Evolutionary conservation across 1,140 invertebrate genomes (phyloP).

Genomic region (Lucilia sericata): DNA sequence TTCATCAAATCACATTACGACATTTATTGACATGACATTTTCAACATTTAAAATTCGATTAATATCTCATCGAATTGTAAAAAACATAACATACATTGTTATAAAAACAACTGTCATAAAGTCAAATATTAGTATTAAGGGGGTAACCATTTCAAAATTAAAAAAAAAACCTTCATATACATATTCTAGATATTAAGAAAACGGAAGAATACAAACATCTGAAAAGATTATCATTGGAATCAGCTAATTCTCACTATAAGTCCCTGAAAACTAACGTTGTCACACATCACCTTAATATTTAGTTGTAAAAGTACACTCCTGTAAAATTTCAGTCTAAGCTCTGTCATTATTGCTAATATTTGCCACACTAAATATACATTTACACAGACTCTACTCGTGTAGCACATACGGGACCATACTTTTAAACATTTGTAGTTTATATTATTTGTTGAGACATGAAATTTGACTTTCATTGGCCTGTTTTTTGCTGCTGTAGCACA

Average conservation of each 20-base stretch:
- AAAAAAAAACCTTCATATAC: too few relatives aligned
- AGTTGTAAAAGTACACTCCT: neutral
- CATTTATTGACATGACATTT: conserved; percentile 66
- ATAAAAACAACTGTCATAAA: neutral
- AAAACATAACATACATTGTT: neutral
- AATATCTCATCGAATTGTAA: conserved; percentile 65
- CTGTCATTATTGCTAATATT: neutral
- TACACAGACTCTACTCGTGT: too few relatives aligned
- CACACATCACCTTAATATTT: neutral
- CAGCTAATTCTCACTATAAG: too few relatives aligned
- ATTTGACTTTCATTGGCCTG: conserved; percentile 50
- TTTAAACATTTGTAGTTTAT: conserved; percentile 19
- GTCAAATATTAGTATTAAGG: neutral
- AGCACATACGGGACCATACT: neutral
- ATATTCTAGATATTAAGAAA: too few relatives aligned
- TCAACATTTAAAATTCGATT: conserved; percentile 61
- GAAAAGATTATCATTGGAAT: too few relatives aligned
- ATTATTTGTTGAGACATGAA: conserved; percentile 47
- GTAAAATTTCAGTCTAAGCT: conserved; percentile 3
- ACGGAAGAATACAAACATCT: too few relatives aligned
- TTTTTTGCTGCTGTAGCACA: neutral
- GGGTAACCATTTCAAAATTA: neutral
- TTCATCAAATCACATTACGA: conserved; percentile 65
- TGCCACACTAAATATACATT: neutral
- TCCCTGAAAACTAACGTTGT: too few relatives aligned